phyloP scores from a whole-genome alignment of 2,797 vertebrate species.

The Diglossa cyanea region DNA sequence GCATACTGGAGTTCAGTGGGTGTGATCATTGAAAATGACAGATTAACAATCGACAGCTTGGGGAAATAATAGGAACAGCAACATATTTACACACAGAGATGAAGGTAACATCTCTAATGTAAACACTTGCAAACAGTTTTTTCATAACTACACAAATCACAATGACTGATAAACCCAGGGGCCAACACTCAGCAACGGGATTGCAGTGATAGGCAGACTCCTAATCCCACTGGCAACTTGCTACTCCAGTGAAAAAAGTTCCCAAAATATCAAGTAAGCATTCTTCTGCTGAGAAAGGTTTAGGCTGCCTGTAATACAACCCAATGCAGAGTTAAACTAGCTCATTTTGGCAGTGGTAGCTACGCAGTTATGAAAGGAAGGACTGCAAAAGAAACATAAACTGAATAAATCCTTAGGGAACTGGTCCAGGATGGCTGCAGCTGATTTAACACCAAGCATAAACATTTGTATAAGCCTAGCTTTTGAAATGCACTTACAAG shows the following conservation, averaged over 20 bases:
- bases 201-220: neutral
- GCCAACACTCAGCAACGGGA: neutral
- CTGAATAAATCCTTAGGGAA: neutral
- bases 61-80: neutral
- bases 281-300: neutral
- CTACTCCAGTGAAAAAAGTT: neutral
- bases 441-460: neutral
- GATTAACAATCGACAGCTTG: neutral
- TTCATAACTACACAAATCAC: neutral
- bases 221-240: neutral
- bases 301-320: neutral
- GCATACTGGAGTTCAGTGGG: neutral
- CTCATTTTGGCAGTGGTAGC: neutral
- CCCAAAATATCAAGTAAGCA: neutral
- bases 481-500: neutral
- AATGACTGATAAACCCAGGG: neutral
- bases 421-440: neutral
- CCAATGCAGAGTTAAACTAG: neutral
- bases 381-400: neutral
- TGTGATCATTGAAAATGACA: slow-evolving; percentile 3
- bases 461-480: neutral
- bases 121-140: neutral
- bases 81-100: neutral
- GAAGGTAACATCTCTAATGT: neutral
- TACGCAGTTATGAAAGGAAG: neutral